Conservation (phyloP, 2,888 invertebrate species). For the Mythimna pallens region DNA sequence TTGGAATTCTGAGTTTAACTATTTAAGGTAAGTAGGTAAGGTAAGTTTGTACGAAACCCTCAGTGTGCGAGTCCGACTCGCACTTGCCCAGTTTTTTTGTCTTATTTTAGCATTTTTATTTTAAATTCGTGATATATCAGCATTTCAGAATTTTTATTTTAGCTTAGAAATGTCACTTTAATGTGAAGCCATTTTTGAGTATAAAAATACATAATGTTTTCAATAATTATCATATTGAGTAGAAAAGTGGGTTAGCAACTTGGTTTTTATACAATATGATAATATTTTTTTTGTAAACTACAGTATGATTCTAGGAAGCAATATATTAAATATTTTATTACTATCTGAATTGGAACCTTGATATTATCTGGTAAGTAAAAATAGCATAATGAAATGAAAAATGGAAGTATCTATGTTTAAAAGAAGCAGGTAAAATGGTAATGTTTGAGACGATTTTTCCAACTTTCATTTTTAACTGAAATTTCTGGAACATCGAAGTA, state of each 20-base stretch:
- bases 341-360: background rate
- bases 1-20: no score
- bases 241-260: conserved; percentile 32
- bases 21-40: no score
- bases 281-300: background rate
- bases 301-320: background rate
- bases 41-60: no score
- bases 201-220: conserved; percentile 10
- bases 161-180: conserved; percentile 25
- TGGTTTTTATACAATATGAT: conserved; percentile 1
- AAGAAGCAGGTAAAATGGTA: background rate
- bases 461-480: background rate
- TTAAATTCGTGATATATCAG: conserved; percentile 21
- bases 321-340: background rate
- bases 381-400: background rate
- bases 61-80: no score
- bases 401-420: no score
- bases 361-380: background rate
- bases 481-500: background rate
- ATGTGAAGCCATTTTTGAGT: conserved; percentile 6
- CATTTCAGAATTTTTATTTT: conserved; percentile 18
- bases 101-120: conserved; percentile 23
- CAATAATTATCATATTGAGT: conserved; percentile 12
- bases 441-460: background rate
- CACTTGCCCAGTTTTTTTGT: background rate